These are phyloP conservation scores for Montipora foliosa DNA, from an alignment of 64 coral and sea anemone species.

Conservation along the genomic window DNA sequence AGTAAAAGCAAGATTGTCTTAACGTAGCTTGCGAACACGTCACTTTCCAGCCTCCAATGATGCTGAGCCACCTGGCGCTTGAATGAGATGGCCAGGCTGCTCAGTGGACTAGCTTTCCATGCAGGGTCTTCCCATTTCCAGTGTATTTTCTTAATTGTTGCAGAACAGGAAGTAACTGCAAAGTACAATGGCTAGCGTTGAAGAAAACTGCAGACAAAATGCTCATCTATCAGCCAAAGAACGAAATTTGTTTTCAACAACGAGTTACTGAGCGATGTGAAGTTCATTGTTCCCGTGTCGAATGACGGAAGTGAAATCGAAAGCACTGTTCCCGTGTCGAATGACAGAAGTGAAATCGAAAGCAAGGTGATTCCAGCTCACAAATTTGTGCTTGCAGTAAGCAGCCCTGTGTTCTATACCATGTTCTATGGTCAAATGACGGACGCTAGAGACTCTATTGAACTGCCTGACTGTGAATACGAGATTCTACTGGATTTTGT, in stretches of 20 bases:
- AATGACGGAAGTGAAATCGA: background rate
- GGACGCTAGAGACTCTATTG: constrained; percentile 29
- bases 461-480: constrained; percentile 51
- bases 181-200: background rate
- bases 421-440: constrained; percentile 37
- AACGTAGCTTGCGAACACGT: too few species aligned
- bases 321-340: background rate
- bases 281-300: constrained; percentile 27
- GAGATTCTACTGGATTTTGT: constrained; percentile 9
- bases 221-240: background rate
- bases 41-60: too few species aligned
- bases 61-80: too few species aligned
- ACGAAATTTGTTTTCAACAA: constrained; percentile 21
- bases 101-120: too few species aligned
- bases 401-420: constrained; percentile 35
- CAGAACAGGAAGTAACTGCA: too few species aligned
- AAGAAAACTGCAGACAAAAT: constrained; percentile 12
- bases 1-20: too few species aligned
- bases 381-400: constrained; percentile 39
- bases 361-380: constrained; percentile 25
- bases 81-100: too few species aligned
- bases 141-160: too few species aligned
- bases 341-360: background rate
- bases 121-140: too few species aligned
- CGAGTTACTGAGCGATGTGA: constrained; percentile 27